phyloP scores from a whole-genome alignment of 2,888 invertebrate genomes.

The Gerris lacustris region DNA sequence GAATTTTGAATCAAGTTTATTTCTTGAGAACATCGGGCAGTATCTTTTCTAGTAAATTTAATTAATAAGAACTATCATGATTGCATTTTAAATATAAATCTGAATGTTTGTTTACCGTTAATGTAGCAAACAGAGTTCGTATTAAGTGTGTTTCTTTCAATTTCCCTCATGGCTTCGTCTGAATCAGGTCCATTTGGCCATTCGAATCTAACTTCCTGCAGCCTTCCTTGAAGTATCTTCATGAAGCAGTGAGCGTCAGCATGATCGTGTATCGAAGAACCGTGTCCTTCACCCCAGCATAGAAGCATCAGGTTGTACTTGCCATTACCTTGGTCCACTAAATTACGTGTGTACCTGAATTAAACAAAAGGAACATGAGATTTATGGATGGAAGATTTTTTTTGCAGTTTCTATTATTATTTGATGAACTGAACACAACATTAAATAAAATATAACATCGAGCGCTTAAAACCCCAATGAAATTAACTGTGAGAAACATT shows the following conservation, averaged over 20 bases:
- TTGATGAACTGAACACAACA: too few species aligned
- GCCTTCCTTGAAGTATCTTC: slow-evolving; percentile 58
- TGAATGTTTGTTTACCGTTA: slow-evolving; percentile 52
- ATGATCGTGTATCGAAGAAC: slow-evolving; percentile 92
- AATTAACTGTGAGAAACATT: too few species aligned
- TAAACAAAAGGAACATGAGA: slow-evolving; percentile 22
- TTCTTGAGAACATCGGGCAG: too few species aligned
- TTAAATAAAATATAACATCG: too few species aligned
- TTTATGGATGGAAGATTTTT: not conserved
- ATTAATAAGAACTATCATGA: too few species aligned
- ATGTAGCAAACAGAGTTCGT: slow-evolving; percentile 84
- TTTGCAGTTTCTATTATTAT: too few species aligned
- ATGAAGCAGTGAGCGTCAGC: slow-evolving; percentile 94
- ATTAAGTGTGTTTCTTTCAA: slow-evolving; percentile 50
- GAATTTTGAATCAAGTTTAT: too few species aligned
- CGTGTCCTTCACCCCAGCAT: slow-evolving; percentile 96
- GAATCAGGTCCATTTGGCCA: slow-evolving; percentile 51
- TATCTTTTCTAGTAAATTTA: too few species aligned
- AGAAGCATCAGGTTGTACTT: slow-evolving; percentile 93
- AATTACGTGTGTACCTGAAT: slow-evolving; percentile 80
- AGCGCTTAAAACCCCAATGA: too few species aligned
- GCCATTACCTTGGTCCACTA: slow-evolving; percentile 91
- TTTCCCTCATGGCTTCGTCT: slow-evolving; percentile 46
- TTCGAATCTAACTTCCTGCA: slow-evolving; percentile 46
- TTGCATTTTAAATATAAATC: too few species aligned